Evolutionary conservation across 2,888 invertebrate genomes (phyloP).

Genomic region (Watsonalla cultraria): DNA sequence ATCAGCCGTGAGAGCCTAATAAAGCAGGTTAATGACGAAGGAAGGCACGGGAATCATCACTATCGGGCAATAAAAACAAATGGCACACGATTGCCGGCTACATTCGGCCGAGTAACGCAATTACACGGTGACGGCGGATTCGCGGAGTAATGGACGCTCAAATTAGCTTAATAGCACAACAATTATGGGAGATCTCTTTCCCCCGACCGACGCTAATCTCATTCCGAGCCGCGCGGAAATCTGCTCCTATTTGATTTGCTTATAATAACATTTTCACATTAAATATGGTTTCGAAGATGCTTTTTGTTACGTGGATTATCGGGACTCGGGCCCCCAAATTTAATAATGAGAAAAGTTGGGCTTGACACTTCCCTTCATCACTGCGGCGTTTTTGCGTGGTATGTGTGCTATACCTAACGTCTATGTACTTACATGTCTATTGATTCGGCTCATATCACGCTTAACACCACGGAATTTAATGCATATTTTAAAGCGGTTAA

Average conservation of each 20-base stretch:
- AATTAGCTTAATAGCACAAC: slow-evolving; percentile 30
- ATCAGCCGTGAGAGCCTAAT: background rate
- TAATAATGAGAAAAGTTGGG: slow-evolving; percentile 35
- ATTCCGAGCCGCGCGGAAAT: slow-evolving; percentile 21
- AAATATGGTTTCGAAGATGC: slow-evolving; percentile 12
- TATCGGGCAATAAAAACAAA: background rate
- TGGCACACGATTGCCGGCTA: background rate
- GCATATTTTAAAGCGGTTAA: too few relatives aligned
- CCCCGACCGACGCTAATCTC: slow-evolving; percentile 22
- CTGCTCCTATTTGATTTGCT: slow-evolving; percentile 24
- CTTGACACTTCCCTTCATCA: slow-evolving; percentile 20
- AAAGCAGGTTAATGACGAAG: background rate
- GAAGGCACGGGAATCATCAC: background rate
- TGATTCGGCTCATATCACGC: too few relatives aligned
- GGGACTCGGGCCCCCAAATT: slow-evolving; percentile 16
- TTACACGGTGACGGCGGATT: slow-evolving; percentile 14
- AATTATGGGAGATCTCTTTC: slow-evolving; percentile 19
- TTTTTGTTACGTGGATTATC: slow-evolving; percentile 27
- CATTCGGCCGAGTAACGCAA: slow-evolving; percentile 15
- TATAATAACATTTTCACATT: slow-evolving; percentile 24
- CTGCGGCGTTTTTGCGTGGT: background rate
- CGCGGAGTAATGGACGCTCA: slow-evolving; percentile 23
- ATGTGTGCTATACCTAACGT: too few relatives aligned
- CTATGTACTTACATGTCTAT: too few relatives aligned
- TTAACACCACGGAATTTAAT: too few relatives aligned